These are phyloP conservation scores for Pteria penguin DNA, from an alignment of 2,888 invertebrate species.

Conservation along the genomic window DNA sequence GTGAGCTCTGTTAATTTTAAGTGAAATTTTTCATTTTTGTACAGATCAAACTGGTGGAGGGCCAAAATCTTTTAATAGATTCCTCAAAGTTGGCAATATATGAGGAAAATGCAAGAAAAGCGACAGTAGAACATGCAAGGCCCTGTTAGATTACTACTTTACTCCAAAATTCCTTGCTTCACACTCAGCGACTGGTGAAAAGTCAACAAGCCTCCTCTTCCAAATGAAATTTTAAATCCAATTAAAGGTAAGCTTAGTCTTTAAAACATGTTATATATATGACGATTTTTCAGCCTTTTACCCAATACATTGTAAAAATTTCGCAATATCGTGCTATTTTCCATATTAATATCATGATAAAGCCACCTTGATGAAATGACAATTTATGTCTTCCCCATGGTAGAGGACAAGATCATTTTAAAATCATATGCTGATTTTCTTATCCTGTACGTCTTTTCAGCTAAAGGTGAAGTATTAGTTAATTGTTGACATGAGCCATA, in stretches of 20 bases:
- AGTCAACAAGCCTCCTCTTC: not conserved
- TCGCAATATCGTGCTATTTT: no score
- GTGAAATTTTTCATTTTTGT: not conserved
- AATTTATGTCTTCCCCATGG: no score
- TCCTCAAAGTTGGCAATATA: not conserved
- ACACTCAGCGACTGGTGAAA: constrained; percentile 2
- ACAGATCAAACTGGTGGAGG: not conserved
- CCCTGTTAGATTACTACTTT: not conserved
- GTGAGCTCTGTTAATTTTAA: no score
- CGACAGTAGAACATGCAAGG: not conserved
- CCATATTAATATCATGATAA: no score
- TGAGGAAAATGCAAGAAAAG: not conserved
- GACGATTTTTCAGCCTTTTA: no score
- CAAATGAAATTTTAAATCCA: not conserved
- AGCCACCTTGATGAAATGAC: no score
- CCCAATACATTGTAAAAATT: no score
- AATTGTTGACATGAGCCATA: no score
- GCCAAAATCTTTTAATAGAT: not conserved
- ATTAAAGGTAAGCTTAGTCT: not conserved
- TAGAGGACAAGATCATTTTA: no score
- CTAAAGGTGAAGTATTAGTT: no score
- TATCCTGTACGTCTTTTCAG: no score
- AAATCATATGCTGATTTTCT: no score
- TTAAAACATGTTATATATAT: not conserved
- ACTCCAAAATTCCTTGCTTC: not conserved